Percentiles rank a stretch among this genome's conserved stretches.
Evolutionary conservation across 2,113 vertebrate species (phyloP).

Genomic region (Pelodiscus sinensis): DNA sequence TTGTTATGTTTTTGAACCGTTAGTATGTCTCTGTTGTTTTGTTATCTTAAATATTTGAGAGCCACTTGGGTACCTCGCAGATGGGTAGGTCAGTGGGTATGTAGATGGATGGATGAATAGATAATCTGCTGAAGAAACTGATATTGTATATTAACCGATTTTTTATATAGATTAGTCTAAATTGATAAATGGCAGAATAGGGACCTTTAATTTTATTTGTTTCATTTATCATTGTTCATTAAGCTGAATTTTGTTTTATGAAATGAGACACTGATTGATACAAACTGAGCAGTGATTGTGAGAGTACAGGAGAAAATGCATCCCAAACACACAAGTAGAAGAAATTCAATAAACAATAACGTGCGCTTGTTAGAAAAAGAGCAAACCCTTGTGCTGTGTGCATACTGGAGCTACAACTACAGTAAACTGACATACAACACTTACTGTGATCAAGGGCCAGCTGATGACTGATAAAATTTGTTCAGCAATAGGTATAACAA

Average conservation of each 20-base stretch:
- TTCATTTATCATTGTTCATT: conserved; percentile 46
- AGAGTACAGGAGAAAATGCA: conserved; percentile 28
- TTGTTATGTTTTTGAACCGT: conserved; percentile 67
- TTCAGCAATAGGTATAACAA: conserved; percentile 52
- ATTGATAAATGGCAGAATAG: conserved; percentile 57
- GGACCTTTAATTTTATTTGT: conserved; percentile 48
- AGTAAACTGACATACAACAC: conserved; percentile 59
- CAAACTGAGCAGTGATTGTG: conserved; percentile 45
- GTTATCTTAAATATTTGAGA: conserved; percentile 65
- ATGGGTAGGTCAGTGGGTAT: conserved; percentile 14
- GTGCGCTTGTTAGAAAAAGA: conserved; percentile 61
- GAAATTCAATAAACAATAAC: conserved; percentile 31
- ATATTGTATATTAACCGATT: conserved; percentile 54
- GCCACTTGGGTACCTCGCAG: conserved; percentile 59
- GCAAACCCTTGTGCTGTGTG: conserved; percentile 60
- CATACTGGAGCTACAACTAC: conserved; percentile 46
- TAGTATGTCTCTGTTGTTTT: conserved; percentile 67
- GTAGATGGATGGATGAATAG: not conserved
- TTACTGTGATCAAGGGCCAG: conserved; percentile 46
- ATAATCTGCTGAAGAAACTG: conserved; percentile 49
- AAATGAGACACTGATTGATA: conserved; percentile 49
- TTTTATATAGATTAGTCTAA: conserved; percentile 61
- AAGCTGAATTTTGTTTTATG: conserved; percentile 49
- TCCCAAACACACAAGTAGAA: not conserved
- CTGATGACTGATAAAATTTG: conserved; percentile 63